phyloP scores from a whole-genome alignment of 2,888 invertebrate genomes.

The Lasius fuliginosus region DNA sequence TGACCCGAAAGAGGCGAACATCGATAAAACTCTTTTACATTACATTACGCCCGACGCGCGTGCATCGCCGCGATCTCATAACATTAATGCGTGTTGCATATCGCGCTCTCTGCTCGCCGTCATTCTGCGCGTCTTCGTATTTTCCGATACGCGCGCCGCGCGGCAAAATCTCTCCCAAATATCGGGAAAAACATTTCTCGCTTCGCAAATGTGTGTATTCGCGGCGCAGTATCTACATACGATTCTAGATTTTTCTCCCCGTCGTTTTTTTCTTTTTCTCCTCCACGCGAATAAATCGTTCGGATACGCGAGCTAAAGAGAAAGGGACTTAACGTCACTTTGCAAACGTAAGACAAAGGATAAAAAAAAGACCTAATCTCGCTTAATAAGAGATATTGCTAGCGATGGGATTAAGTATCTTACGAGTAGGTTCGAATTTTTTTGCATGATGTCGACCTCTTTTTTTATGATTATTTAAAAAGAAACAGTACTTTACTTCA shows the following conservation, averaged over 20 bases:
- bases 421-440: no score
- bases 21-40: slow-evolving; percentile 80
- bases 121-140: slow-evolving; percentile 55
- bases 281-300: slow-evolving; percentile 4
- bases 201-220: slow-evolving; percentile 16
- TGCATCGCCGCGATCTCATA: slow-evolving; percentile 71
- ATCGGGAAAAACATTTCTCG: slow-evolving; percentile 53
- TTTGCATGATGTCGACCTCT: no score
- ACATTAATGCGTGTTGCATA: slow-evolving; percentile 69
- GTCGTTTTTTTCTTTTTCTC: neutral
- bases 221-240: neutral
- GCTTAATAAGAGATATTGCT: neutral
- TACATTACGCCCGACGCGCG: slow-evolving; percentile 73
- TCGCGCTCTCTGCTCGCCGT: slow-evolving; percentile 9
- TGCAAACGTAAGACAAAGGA: neutral
- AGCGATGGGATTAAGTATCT: no score
- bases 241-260: neutral
- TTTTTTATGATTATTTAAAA: no score
- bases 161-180: slow-evolving; percentile 51
- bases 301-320: neutral
- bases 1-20: slow-evolving; percentile 68
- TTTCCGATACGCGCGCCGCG: slow-evolving; percentile 28
- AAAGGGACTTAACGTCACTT: neutral
- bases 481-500: no score
- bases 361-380: neutral